Percentiles rank a stretch among this genome's conserved stretches.
Evolutionary conservation across 2,113 vertebrate genomes (phyloP).

Genomic region (Brienomyrus longianalis): DNA sequence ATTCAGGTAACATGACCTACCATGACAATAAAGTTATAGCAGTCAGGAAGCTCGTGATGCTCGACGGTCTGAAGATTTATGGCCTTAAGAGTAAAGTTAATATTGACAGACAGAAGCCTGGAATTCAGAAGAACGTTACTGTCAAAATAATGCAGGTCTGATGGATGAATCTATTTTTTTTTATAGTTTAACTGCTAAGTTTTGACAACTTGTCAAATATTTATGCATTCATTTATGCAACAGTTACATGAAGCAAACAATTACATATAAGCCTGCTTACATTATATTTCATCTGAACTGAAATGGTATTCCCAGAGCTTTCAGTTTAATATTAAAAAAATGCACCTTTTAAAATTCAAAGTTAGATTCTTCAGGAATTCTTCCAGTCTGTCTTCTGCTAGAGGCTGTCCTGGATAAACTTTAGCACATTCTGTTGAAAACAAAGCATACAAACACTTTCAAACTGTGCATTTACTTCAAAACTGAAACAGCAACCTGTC

Average conservation of each 20-base stretch:
- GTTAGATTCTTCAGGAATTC: constrained; percentile 64
- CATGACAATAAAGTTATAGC: constrained; percentile 77
- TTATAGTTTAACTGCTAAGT: not conserved
- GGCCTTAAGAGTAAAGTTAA: constrained; percentile 80
- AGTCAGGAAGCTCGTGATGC: constrained; percentile 87
- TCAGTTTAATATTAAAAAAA: not conserved
- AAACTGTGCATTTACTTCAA: not conserved
- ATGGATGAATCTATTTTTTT: not conserved
- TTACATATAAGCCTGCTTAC: not conserved
- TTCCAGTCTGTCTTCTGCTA: constrained; percentile 40
- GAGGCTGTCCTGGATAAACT: constrained; percentile 54
- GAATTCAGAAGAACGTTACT: not conserved
- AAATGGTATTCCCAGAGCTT: not conserved
- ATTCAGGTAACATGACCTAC: constrained; percentile 54
- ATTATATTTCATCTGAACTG: not conserved
- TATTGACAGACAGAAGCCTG: constrained; percentile 76
- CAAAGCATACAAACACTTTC: not conserved
- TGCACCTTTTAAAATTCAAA: constrained; percentile 84
- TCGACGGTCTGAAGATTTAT: constrained; percentile 90
- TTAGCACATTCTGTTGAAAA: constrained; percentile 72
- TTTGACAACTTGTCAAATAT: not conserved
- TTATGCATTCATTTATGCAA: not conserved
- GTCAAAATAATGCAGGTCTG: not conserved
- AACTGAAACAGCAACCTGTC: not conserved
- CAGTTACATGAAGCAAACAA: not conserved